Evolutionary conservation across 1,140 invertebrate species (phyloP), one percentile per base, ranked within the genome.

Genomic region (Ctenoplectra terminalis): DNA sequence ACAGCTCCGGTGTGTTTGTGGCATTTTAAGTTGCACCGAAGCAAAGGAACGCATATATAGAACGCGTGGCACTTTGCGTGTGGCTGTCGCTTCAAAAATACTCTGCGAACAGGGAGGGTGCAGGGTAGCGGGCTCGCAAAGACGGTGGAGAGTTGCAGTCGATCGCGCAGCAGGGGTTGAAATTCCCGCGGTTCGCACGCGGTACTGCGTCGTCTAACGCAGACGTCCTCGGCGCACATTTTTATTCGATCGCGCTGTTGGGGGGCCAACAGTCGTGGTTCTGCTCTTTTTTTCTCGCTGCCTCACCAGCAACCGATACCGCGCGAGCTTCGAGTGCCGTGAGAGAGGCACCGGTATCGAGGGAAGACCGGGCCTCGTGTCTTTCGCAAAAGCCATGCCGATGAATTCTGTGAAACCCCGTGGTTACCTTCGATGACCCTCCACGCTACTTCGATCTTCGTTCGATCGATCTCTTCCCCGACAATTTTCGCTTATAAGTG

Each of bases 161-260:
- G 46, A 17, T 15, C 70, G 61, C 87, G 46, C 87, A 88, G 86
- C 87, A 50, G 87, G 87, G 86, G 86, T 85, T 88, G 86, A 87
- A 88, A 88, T 88, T 87, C 86, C 86, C 83, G 78, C 70, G 85
- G 54, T 70, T 64, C 83, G 40, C 34, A 56, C 73, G 54, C 56
- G 58, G 84, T 26, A 71, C 67, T 66, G 78, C 56, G 54, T 66
- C 63, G 50, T 69, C 72, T 64, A 43, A 66, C 73, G 52, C 50
- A 66, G 54, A 82, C 70, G 84, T 87, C 37, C 75, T 61, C 84
- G 75, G 56, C 71, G 64, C 83, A 76, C 77, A 80, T 87, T 87
- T 87, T 87, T 87, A 87, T 92, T 91, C 86, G 86, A 80, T 81
- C 77, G 90, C 90, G 83, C 90, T 88, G 87, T 92, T 89, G 91